These are phyloP conservation scores for Embiotoca jacksoni DNA, from an alignment of 2,113 vertebrate species.

Conservation along the genomic window DNA sequence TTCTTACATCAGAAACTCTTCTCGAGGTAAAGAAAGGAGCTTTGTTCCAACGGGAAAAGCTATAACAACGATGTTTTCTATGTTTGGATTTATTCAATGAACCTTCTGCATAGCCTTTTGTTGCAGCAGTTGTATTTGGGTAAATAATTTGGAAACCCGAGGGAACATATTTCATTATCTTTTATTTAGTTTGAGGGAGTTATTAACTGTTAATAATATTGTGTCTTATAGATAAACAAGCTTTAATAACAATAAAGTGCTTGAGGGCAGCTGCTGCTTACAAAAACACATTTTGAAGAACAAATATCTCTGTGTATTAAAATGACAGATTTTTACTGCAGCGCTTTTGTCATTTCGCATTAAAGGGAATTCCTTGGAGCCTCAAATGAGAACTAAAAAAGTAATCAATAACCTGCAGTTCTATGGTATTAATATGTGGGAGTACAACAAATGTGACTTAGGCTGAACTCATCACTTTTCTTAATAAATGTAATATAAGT, in stretches of 20 bases:
- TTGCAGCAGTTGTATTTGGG: slow-evolving; percentile 35
- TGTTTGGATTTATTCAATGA: slow-evolving; percentile 22
- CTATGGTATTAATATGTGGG: not conserved
- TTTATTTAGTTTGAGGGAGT: slow-evolving; percentile 43
- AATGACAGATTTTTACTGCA: slow-evolving; percentile 23
- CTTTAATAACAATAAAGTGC: slow-evolving; percentile 52
- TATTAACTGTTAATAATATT: slow-evolving; percentile 50
- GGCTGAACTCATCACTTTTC: slow-evolving; percentile 9
- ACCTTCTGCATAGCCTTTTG: slow-evolving; percentile 2
- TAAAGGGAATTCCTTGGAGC: slow-evolving; percentile 11
- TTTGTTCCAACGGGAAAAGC: not conserved
- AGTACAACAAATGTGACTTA: slow-evolving; percentile 6
- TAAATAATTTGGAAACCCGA: slow-evolving; percentile 35
- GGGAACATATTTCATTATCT: slow-evolving; percentile 53
- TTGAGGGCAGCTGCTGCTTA: slow-evolving; percentile 31
- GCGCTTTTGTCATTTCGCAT: slow-evolving; percentile 29
- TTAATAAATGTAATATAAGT: slow-evolving; percentile 12
- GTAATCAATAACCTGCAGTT: not conserved
- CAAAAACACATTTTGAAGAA: slow-evolving; percentile 35
- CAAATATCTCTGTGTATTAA: slow-evolving; percentile 11
- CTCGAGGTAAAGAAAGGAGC: slow-evolving; percentile 4
- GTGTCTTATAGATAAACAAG: slow-evolving; percentile 46
- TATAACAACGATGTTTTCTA: not conserved
- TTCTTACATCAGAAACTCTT: not conserved
- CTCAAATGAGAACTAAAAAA: slow-evolving; percentile 18